These are phyloP conservation scores for Mylabris sibirica DNA, from an alignment of 2,888 invertebrate genomes.

Conservation along the genomic window DNA sequence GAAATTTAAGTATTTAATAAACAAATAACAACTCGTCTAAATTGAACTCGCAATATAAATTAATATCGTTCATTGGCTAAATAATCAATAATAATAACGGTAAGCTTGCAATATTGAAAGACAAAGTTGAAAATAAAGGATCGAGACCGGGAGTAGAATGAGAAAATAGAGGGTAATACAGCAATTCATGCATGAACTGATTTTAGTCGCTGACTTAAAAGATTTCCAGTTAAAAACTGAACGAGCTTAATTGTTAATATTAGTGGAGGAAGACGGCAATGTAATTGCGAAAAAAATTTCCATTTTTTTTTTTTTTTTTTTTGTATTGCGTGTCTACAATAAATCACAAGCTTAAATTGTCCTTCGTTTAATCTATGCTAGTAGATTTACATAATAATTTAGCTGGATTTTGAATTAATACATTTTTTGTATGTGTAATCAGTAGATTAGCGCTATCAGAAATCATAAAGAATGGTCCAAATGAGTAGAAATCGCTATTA, in stretches of 20 bases:
- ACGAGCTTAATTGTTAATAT: background rate
- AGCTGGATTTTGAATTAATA: background rate
- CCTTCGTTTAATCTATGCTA: too few species aligned
- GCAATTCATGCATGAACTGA: conserved; percentile 1
- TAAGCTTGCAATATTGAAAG: background rate
- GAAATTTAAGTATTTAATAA: too few species aligned
- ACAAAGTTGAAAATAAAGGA: background rate
- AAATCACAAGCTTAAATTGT: too few species aligned
- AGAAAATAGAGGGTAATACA: background rate
- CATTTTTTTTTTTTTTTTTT: too few species aligned
- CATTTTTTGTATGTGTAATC: background rate
- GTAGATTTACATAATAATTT: background rate
- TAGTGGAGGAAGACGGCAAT: background rate
- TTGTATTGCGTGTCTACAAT: too few species aligned
- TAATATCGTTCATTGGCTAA: background rate
- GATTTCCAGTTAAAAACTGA: background rate
- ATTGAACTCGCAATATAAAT: background rate
- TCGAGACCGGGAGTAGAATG: background rate
- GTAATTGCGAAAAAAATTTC: background rate
- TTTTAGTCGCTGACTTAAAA: background rate
- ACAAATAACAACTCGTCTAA: background rate
- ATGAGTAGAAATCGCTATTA: background rate
- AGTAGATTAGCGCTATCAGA: background rate
- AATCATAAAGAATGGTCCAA: background rate
- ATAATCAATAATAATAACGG: background rate